Percentiles rank a stretch among this genome's conserved stretches.
Conservation (phyloP, 2,797 vertebrate genomes). For the Erpetoichthys calabaricus region DNA sequence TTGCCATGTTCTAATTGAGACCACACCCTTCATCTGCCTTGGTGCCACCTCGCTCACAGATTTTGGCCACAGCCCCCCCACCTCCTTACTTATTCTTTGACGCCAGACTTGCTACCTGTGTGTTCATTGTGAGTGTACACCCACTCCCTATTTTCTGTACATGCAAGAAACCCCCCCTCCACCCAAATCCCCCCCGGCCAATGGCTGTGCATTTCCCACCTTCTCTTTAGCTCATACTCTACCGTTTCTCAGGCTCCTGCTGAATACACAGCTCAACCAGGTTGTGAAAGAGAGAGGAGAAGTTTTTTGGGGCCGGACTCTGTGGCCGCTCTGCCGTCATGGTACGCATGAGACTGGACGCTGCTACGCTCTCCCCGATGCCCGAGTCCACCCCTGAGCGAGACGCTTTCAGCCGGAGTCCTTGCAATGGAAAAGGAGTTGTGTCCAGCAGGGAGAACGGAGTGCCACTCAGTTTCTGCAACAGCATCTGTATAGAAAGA, state of each 20-base stretch:
- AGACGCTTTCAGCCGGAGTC: slow-evolving; percentile 79
- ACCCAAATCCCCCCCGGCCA: too few species aligned
- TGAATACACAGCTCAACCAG: slow-evolving; percentile 88
- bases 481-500: slow-evolving; percentile 66
- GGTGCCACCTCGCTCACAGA: too few species aligned
- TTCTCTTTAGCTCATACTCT: slow-evolving; percentile 11
- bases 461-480: slow-evolving; percentile 86
- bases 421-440: slow-evolving; percentile 60
- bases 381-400: slow-evolving; percentile 86
- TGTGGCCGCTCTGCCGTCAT: slow-evolving; percentile 68
- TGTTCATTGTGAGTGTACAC: slow-evolving; percentile 13
- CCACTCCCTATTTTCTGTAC: slow-evolving; percentile 6
- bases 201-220: neutral
- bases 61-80: too few species aligned
- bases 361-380: slow-evolving; percentile 78
- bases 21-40: too few species aligned
- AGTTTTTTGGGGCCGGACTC: slow-evolving; percentile 72
- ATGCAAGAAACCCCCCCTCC: slow-evolving; percentile 1
- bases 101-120: neutral
- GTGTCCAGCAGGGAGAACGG: slow-evolving; percentile 68
- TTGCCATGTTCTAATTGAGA: too few species aligned
- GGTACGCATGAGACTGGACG: slow-evolving; percentile 63
- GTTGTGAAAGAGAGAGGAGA: slow-evolving; percentile 79
- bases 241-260: slow-evolving; percentile 85
- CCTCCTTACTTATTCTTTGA: too few species aligned